A percentile compares a stretch with the other conserved stretches of the same genome.
These are phyloP conservation scores for Drosophila quinaria DNA, from an alignment of 2,888 invertebrate species.

Conservation along the genomic window DNA sequence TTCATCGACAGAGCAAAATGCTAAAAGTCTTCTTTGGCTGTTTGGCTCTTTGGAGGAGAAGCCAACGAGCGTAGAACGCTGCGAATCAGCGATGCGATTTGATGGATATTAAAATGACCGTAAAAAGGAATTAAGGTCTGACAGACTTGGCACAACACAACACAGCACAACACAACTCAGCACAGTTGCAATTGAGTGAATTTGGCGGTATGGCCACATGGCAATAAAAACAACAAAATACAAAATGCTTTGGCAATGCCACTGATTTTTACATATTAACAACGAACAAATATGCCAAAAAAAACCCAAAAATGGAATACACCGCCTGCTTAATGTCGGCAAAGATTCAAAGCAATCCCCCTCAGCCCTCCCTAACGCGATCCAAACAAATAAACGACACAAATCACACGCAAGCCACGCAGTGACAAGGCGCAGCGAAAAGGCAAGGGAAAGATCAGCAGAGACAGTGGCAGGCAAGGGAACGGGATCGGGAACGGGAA, in stretches of 20 bases:
- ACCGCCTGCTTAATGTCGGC: conserved; percentile 58
- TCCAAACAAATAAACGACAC: conserved; percentile 55
- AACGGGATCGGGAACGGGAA: neutral
- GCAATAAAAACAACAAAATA: conserved; percentile 10
- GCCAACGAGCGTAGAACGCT: conserved; percentile 75
- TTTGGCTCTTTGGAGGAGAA: conserved; percentile 43
- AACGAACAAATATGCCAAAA: conserved; percentile 73
- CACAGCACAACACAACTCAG: conserved; percentile 31
- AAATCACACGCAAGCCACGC: conserved; percentile 72
- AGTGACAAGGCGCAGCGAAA: conserved; percentile 34
- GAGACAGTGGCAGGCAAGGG: neutral
- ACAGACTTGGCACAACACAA: conserved; percentile 71
- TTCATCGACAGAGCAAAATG: conserved; percentile 70
- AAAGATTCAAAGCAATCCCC: conserved; percentile 64
- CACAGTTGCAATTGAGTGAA: conserved; percentile 79
- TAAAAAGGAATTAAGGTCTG: conserved; percentile 86
- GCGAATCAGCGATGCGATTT: conserved; percentile 84
- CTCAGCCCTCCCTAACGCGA: neutral
- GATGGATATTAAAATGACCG: conserved; percentile 86
- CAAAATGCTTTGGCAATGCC: conserved; percentile 15
- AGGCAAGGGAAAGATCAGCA: neutral
- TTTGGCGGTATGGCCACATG: conserved; percentile 40
- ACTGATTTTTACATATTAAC: conserved; percentile 70
- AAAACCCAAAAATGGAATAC: conserved; percentile 47
- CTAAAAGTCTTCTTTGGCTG: conserved; percentile 51